Evolutionary conservation across 2,888 invertebrate genomes (phyloP), one percentile per base, ranked within the genome.

Genomic region (Machimus atricapillus): DNA sequence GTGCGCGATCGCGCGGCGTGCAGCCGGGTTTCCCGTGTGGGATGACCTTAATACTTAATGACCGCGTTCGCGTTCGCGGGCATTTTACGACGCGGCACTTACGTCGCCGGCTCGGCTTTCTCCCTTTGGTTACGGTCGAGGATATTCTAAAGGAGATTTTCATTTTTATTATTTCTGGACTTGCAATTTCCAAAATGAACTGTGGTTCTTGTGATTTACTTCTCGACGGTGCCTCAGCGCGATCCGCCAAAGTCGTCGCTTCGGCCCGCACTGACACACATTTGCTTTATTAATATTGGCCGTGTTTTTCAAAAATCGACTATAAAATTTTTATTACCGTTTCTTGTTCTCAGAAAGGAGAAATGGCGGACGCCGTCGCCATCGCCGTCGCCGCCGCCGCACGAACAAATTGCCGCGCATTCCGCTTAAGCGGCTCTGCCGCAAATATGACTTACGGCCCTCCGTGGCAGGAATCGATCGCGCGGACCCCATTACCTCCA

Each of bases 11-110:
- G 66, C n/a, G 37, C 52, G 19, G 82, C 31, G 40, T 14, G 19
- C 34, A 37, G 85, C 74, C 58, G 23, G 85, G 73, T 43, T n/a
- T 31, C 27, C 74, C 78, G 83, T 87, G 87, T 87, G 81, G 87
- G 87, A 76, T 87, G 87, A 87, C 87, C 87, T 87, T 86, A 87
- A 86, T 87, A 86, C 86, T 87, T 86, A 87, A 87, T 83, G 87
- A 87, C 86, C 86, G 85, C 27, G 76, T 85, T 85, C 86, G 85
- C 27, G 76, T 85, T 85, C 46, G 74, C 37, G 74, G 19, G 46
- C 43, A 85, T 85, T 85, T 85, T 85, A 85, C 74, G 85, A 85
- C 79, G 85, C 58, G 43, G 85, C 81, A 83, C 40, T 74, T 85
- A 66, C 73, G 85, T 82, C 76, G 34, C 43, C 74, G 52, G 8